Evolutionary conservation across 2,888 invertebrate species (phyloP).

Genomic region (Morpho deidamia): DNA sequence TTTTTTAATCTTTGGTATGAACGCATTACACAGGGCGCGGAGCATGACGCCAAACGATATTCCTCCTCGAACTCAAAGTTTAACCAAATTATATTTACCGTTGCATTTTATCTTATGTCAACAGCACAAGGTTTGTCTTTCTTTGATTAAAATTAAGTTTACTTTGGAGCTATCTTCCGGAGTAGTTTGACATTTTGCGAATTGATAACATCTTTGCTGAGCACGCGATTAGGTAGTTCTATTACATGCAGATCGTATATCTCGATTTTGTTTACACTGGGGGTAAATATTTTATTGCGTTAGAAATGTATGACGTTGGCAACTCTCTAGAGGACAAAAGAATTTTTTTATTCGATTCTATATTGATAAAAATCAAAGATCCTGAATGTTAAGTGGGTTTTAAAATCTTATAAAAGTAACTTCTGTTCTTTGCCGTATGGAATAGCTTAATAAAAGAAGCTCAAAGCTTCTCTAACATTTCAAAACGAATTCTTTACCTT

Average conservation of each 20-base stretch:
- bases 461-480: no score
- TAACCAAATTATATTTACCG: conserved; percentile 7
- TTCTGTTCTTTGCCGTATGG: no score
- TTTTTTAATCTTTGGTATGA: conserved; percentile 21
- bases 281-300: no score
- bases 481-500: no score
- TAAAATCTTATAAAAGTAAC: no score
- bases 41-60: conserved; percentile 27
- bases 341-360: no score
- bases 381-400: no score
- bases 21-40: conserved; percentile 25
- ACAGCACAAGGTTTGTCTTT: conserved; percentile 10
- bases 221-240: conserved; percentile 25
- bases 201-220: conserved; percentile 28
- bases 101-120: conserved; percentile 2
- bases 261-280: conserved; percentile 8
- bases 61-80: conserved; percentile 25
- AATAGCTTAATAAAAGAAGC: no score
- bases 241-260: conserved; percentile 21
- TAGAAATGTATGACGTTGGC: no score
- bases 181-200: conserved; percentile 29
- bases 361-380: no score
- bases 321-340: no score
- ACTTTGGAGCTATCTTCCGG: conserved; percentile 14
- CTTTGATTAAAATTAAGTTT: not conserved